Evolutionary conservation across 2,113 vertebrate genomes (phyloP).

Genomic region (Loxodonta africana): DNA sequence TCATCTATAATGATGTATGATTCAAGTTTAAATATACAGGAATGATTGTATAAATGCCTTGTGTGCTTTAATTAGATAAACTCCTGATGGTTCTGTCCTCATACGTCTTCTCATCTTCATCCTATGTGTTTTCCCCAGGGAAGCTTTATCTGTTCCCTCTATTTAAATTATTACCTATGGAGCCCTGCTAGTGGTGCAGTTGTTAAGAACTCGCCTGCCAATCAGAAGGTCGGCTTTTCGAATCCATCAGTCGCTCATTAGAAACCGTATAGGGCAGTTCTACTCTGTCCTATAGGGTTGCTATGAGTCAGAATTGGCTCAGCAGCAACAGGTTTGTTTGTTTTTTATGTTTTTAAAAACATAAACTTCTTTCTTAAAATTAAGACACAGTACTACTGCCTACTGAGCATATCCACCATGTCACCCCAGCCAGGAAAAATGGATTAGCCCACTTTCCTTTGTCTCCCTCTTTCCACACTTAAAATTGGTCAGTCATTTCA

Average conservation of each 20-base stretch:
- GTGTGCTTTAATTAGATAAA: not conserved
- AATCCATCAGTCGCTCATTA: no score
- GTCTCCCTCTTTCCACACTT: not conserved
- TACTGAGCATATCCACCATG: rapidly evolving
- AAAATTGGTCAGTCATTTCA: not conserved
- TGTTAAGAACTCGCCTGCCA: no score
- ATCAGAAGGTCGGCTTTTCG: no score
- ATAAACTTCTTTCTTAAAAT: not conserved
- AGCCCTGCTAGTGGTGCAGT: no score
- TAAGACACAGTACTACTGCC: not conserved
- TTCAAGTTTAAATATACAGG: not conserved
- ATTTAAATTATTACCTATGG: not conserved
- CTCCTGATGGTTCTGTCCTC: not conserved
- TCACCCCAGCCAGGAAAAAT: not conserved
- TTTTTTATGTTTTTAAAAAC: not conserved
- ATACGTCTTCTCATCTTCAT: not conserved
- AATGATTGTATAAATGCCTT: not conserved
- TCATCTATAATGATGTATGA: not conserved
- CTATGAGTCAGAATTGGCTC: no score
- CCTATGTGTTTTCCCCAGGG: not conserved
- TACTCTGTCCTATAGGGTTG: no score
- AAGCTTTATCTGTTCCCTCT: not conserved
- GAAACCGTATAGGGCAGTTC: no score
- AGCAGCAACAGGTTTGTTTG: no score
- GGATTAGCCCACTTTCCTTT: not conserved